Percentiles rank a stretch among this genome's conserved stretches.
These are phyloP conservation scores for Andrena bicolor DNA, from an alignment of 2,888 invertebrate species.

Conservation along the genomic window DNA sequence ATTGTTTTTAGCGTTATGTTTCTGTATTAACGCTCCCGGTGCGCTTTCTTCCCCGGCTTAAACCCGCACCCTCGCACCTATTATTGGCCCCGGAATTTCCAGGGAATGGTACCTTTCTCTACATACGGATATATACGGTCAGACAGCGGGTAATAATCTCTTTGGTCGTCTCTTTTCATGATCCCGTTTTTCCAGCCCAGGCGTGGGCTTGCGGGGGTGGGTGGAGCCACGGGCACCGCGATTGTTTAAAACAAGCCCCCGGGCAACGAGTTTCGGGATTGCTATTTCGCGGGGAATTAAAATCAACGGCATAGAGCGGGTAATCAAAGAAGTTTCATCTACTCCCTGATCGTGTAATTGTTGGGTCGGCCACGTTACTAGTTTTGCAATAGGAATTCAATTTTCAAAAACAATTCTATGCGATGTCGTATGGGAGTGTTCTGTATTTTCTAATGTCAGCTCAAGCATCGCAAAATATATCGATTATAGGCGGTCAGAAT, in stretches of 20 bases:
- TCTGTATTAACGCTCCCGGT: conserved; percentile 77
- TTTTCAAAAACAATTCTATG: too few species aligned
- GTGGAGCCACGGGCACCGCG: neutral
- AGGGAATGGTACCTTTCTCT: conserved; percentile 39
- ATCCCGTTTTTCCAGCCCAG: neutral
- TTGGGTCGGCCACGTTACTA: too few species aligned
- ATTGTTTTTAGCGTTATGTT: conserved; percentile 74
- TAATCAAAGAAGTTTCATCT: conserved; percentile 21
- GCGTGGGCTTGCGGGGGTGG: neutral
- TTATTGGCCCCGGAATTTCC: conserved; percentile 45
- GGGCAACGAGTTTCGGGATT: neutral
- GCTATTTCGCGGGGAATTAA: conserved; percentile 12
- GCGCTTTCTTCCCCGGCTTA: conserved; percentile 48
- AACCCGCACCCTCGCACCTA: conserved; percentile 45
- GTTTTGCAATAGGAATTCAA: too few species aligned
- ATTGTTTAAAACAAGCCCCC: conserved; percentile 15
- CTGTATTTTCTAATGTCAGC: too few species aligned
- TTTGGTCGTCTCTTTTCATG: conserved; percentile 32
- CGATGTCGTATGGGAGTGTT: too few species aligned
- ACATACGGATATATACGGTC: conserved; percentile 16
- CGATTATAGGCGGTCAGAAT: too few species aligned
- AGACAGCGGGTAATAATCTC: conserved; percentile 29
- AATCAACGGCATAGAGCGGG: conserved; percentile 15
- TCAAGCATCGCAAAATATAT: too few species aligned
- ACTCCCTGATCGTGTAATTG: neutral